These are phyloP conservation scores for Hesperia comma DNA, from an alignment of 2,888 invertebrate genomes.

Conservation along the genomic window DNA sequence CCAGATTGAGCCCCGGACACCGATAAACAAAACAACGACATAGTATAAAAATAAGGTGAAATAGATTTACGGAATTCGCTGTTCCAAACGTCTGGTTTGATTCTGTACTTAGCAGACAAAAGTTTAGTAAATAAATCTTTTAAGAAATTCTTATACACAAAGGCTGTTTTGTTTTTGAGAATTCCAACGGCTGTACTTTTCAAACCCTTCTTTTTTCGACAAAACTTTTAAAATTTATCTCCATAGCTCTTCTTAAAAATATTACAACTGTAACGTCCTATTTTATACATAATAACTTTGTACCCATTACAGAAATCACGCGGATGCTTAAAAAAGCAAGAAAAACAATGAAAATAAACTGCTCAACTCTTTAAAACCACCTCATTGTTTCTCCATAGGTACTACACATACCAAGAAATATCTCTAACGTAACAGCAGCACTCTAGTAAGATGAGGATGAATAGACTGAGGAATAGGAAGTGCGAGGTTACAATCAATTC, in stretches of 20 bases:
- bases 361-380: conserved; percentile 1
- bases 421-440: not conserved
- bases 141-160: too few species aligned
- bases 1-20: conserved; percentile 28
- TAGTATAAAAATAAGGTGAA: not conserved
- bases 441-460: conserved; percentile 21
- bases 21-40: not conserved
- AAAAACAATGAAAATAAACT: not conserved
- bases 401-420: conserved; percentile 10
- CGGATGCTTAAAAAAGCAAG: not conserved
- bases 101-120: not conserved
- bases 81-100: not conserved
- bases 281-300: too few species aligned
- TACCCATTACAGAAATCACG: too few species aligned
- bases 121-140: not conserved
- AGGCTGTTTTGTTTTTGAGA: too few species aligned
- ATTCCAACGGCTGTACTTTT: too few species aligned
- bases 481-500: conserved; percentile 28
- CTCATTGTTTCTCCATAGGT: conserved; percentile 8
- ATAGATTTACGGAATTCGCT: not conserved
- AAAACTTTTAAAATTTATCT: too few species aligned
- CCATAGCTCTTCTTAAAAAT: too few species aligned
- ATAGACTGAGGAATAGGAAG: conserved; percentile 23
- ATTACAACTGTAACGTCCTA: too few species aligned
- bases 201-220: too few species aligned